Base-by-base conservation (phyloP, 2,113 vertebrate species). In the Formicarius rufipectus region DNA sequence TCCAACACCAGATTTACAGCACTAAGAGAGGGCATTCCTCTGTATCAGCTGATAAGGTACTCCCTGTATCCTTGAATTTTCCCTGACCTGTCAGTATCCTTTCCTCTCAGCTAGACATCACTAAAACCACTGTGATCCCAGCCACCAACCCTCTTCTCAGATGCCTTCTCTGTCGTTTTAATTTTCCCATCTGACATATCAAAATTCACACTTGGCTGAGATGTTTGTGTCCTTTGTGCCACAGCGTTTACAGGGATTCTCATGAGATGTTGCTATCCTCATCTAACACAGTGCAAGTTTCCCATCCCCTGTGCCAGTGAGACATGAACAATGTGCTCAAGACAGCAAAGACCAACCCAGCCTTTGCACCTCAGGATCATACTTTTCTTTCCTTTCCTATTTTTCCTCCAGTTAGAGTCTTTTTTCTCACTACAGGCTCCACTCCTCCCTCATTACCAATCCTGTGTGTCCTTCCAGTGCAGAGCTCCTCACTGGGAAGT, bases 281-380 rank as follows among this genome's bases (percentile, higher is more conserved):
- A 60, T 14, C 53, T 39, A 40, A 60, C 73, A 28, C 5, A 59
- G 39, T 8, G 44, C 50, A 42, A 81, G n/a, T 27, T 59, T 50
- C 55, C 21, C 44, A 5, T 15, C 31, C 6, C 49, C 30, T 15
- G 4, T 0, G 0, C 11, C 35, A 28, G 55, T 1, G 4, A 8
- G 14, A 62, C 35, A 50, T 3, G 8, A 84, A n/a, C 35, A 49
- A 6, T 0, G 2, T 9, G 33, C 24, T 63, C 28, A 39, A 23
- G 23, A 6, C 40, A 14, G 40, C 67, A 63, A 63, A 66, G 27
- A 31, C 27, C 76, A 49, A 12, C 9, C 44, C 74, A 50, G 53
- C 13, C 64, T 75, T 56, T 58, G 25, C 44, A n/a, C 17, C 14
- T 60, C 40, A 49, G 60, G 25, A 44, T 33, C 1, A 1, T 9